Conservation (phyloP, 2,113 vertebrate genomes). For the Pomatostomus ruficeps region DNA sequence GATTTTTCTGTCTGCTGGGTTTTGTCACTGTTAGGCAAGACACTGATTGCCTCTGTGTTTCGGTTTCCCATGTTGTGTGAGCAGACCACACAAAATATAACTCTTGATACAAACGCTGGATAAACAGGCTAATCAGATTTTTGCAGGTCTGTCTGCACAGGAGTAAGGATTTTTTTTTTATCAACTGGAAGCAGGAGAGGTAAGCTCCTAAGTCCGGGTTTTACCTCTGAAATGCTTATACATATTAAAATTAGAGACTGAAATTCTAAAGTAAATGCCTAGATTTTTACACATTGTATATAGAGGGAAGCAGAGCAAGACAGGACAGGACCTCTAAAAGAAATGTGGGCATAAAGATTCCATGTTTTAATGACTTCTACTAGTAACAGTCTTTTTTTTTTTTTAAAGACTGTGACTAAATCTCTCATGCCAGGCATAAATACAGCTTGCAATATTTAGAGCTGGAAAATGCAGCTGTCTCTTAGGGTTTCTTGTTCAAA, state of each 20-base stretch:
- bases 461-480: not conserved
- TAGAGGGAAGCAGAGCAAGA: not conserved
- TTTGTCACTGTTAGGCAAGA: not conserved
- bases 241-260: not conserved
- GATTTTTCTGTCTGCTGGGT: not conserved
- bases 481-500: not conserved
- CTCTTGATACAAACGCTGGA: not conserved
- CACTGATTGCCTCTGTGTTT: not conserved
- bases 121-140: not conserved
- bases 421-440: not conserved
- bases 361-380: not conserved
- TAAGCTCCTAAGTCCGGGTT: not conserved
- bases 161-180: not conserved
- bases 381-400: not conserved
- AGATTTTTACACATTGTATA: not conserved
- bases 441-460: not conserved
- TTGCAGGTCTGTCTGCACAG: not conserved
- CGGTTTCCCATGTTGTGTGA: accelerated
- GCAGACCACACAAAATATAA: not conserved
- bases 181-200: not conserved
- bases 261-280: not conserved
- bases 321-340: not conserved
- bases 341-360: not conserved
- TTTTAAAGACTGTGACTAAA: not conserved
- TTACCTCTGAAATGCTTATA: not conserved